Base-by-base conservation (phyloP, 2,113 vertebrate species). In the Papio anubis region DNA sequence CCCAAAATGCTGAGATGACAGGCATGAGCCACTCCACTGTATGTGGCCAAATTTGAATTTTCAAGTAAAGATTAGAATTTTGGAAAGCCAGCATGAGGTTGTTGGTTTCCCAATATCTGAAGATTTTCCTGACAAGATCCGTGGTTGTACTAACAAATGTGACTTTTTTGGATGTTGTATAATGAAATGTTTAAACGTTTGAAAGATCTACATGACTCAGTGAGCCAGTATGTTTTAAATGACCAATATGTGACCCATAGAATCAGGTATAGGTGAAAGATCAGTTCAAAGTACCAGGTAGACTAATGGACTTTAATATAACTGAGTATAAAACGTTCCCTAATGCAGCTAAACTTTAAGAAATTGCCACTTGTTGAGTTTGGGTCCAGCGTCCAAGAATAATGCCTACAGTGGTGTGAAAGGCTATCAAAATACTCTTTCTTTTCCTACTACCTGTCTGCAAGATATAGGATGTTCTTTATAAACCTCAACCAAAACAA, bases 231-330 rank as follows among this genome's bases (percentile, higher is more conserved):
- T 6, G n/a, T 61, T 88, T 30, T 11, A 30, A 2, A 17, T 45
- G 76, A 45, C 45, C 5, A 11, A n/a, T 3, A 11, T 0, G 1
- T 27, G 48, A 45, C n/a, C 2, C 6, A 16, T 20, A 35, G 43
- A 18, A 32, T 1, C 35, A 17, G 1, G 8, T 25, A 23, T 0
- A 18, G 12, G 4, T 38, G 18, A 21, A 6, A 11, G 11, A 52
- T n/a, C 66, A 55, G 9, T 30, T 81, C 13, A 3, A 25, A n/a
- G 45, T 43, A 35, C 23, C 13, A 40, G 85, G 8, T 2, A 23
- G 32, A 3, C 7, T 16, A 21, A 0, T 5, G 50, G 38, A 21
- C 66, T 30, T 38, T 14, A 10, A 30, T 38, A 16, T 6, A 2
- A 57, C 61, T 9, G 11, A 14, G 35, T 23, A 7, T 38, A 50